phyloP scores from a whole-genome alignment of 30 jellyfish, hydroid and myxozoan genomes.

The Chironex yamaguchii region DNA sequence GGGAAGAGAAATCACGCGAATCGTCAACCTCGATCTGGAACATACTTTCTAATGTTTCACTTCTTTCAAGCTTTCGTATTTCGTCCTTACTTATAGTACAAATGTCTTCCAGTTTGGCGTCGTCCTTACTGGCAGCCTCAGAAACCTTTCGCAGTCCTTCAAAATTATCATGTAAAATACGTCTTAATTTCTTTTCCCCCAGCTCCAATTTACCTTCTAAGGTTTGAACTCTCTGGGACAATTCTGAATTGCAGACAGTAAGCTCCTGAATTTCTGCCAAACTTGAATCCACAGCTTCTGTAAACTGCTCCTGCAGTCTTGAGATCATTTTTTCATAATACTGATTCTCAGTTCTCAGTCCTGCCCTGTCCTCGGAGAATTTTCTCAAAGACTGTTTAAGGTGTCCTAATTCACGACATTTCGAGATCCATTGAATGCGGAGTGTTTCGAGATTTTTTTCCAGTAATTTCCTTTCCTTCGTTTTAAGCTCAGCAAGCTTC shows the following conservation, averaged over 20 bases:
- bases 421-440: slow-evolving; percentile 76
- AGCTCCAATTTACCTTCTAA: slow-evolving; percentile 46
- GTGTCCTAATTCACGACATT: slow-evolving; percentile 75
- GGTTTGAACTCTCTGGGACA: slow-evolving; percentile 68
- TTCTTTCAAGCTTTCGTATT: slow-evolving; percentile 55
- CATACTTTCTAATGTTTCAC: neutral
- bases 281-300: slow-evolving; percentile 89
- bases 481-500: slow-evolving; percentile 34
- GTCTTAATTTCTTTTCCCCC: slow-evolving; percentile 59
- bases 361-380: slow-evolving; percentile 68
- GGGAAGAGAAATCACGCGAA: too few species aligned
- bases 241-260: slow-evolving; percentile 73
- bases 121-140: slow-evolving; percentile 13
- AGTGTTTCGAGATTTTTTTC: slow-evolving; percentile 76
- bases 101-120: slow-evolving; percentile 4
- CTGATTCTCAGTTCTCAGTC: slow-evolving; percentile 84
- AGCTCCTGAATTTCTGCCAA: slow-evolving; percentile 87
- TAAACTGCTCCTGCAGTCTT: slow-evolving; percentile 84
- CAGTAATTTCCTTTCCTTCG: slow-evolving; percentile 29
- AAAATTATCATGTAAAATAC: slow-evolving; percentile 12
- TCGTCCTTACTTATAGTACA: slow-evolving; percentile 57
- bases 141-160: slow-evolving; percentile 13
- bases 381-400: slow-evolving; percentile 70
- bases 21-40: neutral
- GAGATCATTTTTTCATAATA: slow-evolving; percentile 77